A percentile compares a stretch with the other conserved stretches of the same genome.
Conservation (phyloP, 2,113 vertebrate genomes). For the Dascyllus trimaculatus region DNA sequence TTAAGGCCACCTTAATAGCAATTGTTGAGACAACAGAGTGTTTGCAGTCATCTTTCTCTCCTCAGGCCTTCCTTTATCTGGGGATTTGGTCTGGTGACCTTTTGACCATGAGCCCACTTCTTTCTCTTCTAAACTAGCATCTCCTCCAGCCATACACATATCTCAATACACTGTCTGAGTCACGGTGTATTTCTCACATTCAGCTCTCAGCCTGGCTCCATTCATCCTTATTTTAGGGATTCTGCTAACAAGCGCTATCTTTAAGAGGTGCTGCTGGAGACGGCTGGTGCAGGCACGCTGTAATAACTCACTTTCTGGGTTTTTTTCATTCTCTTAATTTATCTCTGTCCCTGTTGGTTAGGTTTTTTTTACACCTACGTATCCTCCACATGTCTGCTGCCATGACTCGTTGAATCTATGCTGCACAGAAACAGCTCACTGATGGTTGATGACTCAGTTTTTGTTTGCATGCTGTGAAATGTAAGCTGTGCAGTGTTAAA, state of each 20-base stretch:
- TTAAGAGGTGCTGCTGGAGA: constrained; percentile 19
- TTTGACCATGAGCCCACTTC: not conserved
- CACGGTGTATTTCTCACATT: constrained; percentile 43
- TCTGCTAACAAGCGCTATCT: constrained; percentile 18
- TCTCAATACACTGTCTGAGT: constrained; percentile 48
- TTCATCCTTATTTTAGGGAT: constrained; percentile 51
- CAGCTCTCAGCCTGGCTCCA: constrained; percentile 18
- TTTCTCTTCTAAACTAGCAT: constrained; percentile 7
- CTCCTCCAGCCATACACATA: constrained; percentile 22
- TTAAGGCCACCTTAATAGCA: not conserved
- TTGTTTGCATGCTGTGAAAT: constrained; percentile 1
- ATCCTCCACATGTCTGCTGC: not conserved
- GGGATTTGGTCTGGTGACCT: constrained; percentile 20
- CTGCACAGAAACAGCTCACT: not conserved
- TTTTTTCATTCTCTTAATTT: not conserved
- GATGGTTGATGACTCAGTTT: constrained; percentile 11
- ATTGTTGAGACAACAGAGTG: not conserved
- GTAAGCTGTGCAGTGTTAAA: not conserved
- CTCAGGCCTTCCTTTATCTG: not conserved
- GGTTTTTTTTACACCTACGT: not conserved
- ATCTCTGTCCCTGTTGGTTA: not conserved
- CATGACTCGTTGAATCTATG: not conserved
- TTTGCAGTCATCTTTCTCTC: constrained; percentile 8
- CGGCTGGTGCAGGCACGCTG: constrained; percentile 27
- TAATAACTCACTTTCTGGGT: not conserved